Percentiles rank a stretch among this genome's conserved stretches.
phyloP scores from a whole-genome alignment of 2,888 invertebrate genomes.

The Campopleginae sp. region DNA sequence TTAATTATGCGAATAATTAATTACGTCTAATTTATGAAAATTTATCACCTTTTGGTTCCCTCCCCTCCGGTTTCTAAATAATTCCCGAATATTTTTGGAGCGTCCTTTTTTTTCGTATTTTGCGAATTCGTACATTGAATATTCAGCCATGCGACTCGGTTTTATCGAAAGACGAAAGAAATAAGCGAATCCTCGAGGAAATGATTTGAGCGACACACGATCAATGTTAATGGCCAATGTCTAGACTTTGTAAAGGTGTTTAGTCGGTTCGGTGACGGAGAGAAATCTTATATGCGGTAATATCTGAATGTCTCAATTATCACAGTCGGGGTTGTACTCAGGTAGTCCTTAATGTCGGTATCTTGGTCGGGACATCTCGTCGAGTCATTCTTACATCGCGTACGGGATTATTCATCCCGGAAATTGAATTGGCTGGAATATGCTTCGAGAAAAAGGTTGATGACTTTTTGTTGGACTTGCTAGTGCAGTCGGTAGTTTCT shows the following conservation, averaged over 20 bases:
- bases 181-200: background rate
- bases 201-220: background rate
- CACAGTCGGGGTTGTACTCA: constrained; percentile 57
- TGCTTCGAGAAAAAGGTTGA: background rate
- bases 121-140: too few species aligned
- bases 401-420: background rate
- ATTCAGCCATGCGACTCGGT: too few species aligned
- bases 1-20: background rate
- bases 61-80: background rate
- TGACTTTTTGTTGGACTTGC: constrained; percentile 11
- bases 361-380: constrained; percentile 44
- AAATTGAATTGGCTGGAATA: constrained; percentile 2
- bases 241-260: background rate
- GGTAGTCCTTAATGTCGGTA: constrained; percentile 49
- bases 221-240: background rate
- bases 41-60: background rate
- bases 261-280: background rate
- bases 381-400: constrained; percentile 43
- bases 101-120: background rate
- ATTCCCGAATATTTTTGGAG: background rate
- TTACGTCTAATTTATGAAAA: background rate
- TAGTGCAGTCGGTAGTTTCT: background rate
- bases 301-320: constrained; percentile 54
- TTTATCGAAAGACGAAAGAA: background rate
- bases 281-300: constrained; percentile 9